Conservation (phyloP, 2,888 invertebrate genomes). For the Erebia aethiops region DNA sequence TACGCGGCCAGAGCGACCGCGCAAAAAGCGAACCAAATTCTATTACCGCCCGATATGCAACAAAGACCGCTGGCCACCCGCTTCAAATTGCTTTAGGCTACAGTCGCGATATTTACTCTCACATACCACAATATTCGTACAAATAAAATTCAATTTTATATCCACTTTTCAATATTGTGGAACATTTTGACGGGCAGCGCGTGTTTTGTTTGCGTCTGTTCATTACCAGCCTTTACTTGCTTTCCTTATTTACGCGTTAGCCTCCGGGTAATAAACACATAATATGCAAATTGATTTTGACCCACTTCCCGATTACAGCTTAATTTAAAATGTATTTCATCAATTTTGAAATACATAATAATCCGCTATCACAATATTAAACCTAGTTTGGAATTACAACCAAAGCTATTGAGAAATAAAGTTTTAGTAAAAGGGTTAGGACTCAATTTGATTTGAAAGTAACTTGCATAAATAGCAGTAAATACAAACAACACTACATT, state of each 20-base stretch:
- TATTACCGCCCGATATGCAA: slow-evolving; percentile 81
- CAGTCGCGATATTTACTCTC: slow-evolving; percentile 75
- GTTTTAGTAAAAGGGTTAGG: neutral
- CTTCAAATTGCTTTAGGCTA: slow-evolving; percentile 81
- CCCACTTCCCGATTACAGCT: slow-evolving; percentile 5
- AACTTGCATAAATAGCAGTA: no score
- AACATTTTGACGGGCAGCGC: slow-evolving; percentile 35
- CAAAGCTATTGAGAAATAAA: neutral
- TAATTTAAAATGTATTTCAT: neutral
- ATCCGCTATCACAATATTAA: neutral
- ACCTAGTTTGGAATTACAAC: neutral
- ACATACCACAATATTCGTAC: slow-evolving; percentile 64
- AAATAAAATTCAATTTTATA: slow-evolving; percentile 66
- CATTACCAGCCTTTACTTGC: slow-evolving; percentile 8
- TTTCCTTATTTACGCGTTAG: slow-evolving; percentile 2
- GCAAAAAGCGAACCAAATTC: slow-evolving; percentile 82
- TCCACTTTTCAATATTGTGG: slow-evolving; percentile 45
- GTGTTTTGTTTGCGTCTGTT: slow-evolving; percentile 27
- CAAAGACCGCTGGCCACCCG: slow-evolving; percentile 78
- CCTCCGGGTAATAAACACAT: slow-evolving; percentile 12
- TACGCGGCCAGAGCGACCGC: slow-evolving; percentile 69
- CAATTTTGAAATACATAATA: neutral
- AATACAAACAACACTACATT: no score
- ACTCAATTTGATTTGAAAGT: neutral
- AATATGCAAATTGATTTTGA: slow-evolving; percentile 12